A percentile compares a stretch with the other conserved stretches of the same genome.
These are phyloP conservation scores for Trinorchestia longiramus DNA, from an alignment of 1,140 invertebrate species.

Conservation along the genomic window DNA sequence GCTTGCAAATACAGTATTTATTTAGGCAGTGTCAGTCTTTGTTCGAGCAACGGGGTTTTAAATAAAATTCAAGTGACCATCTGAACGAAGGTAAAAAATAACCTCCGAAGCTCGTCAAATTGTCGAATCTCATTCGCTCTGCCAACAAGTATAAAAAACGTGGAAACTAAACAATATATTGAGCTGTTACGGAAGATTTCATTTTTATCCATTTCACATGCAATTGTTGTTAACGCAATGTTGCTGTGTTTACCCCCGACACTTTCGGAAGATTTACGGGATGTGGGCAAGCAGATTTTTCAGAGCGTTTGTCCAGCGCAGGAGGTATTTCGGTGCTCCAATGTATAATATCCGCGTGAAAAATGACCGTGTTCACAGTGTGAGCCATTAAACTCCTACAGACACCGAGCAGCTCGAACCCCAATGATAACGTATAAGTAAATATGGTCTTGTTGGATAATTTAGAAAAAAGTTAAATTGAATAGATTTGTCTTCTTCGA, in stretches of 20 bases:
- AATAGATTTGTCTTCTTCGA: not conserved
- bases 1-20: slow-evolving; percentile 44
- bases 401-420: not conserved
- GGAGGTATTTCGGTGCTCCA: not conserved
- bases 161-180: not conserved
- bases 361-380: slow-evolving; percentile 11
- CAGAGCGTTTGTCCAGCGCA: slow-evolving; percentile 28
- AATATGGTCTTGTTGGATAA: not conserved
- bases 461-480: not conserved
- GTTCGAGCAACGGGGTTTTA: not conserved
- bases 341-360: slow-evolving; percentile 18
- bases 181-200: slow-evolving; percentile 45
- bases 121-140: not conserved
- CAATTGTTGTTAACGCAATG: slow-evolving; percentile 51
- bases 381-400: not conserved
- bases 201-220: slow-evolving; percentile 38
- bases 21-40: slow-evolving; percentile 15
- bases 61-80: slow-evolving; percentile 42
- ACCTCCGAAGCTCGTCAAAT: slow-evolving; percentile 14
- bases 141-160: not conserved
- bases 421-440: not conserved
- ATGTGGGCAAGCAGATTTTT: slow-evolving; percentile 44
- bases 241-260: slow-evolving; percentile 36
- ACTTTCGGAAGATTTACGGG: slow-evolving; percentile 48
- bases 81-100: not conserved